Evolutionary conservation across 2,113 vertebrate species (phyloP).

Genomic region (Gavialis gangeticus): DNA sequence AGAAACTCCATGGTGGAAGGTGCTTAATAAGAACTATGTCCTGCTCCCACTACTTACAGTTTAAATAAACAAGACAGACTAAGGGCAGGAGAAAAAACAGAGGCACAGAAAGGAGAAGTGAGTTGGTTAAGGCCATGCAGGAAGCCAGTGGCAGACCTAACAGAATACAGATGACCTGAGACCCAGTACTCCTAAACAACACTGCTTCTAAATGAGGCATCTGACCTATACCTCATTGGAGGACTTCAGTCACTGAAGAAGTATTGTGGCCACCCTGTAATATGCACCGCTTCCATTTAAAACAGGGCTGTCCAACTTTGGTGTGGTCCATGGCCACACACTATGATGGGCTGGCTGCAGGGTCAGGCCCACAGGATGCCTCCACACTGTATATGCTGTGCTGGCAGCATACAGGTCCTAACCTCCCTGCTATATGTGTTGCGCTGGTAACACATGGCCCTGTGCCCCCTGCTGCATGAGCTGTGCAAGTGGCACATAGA

Average conservation of each 20-base stretch:
- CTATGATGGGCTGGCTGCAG: too few species aligned
- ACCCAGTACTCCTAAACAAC: background rate
- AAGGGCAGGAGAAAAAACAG: background rate
- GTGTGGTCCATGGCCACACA: too few species aligned
- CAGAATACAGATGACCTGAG: background rate
- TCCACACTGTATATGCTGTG: too few species aligned
- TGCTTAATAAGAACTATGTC: background rate
- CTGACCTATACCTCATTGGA: background rate
- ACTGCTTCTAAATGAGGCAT: background rate
- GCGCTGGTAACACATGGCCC: too few species aligned
- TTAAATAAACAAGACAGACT: background rate
- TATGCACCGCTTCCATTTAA: background rate
- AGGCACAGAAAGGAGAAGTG: background rate
- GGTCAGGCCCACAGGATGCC: too few species aligned
- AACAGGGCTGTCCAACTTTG: background rate
- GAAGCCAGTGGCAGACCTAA: background rate
- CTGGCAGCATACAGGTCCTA: too few species aligned
- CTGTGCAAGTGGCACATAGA: too few species aligned
- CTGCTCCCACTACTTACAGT: background rate
- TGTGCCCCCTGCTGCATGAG: too few species aligned
- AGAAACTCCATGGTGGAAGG: background rate
- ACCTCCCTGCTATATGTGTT: too few species aligned
- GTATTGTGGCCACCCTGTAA: background rate
- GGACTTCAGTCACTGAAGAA: background rate
- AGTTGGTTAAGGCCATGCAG: background rate